phyloP scores from a whole-genome alignment of 2,888 invertebrate genomes.

The Eurytoma adleriae region DNA sequence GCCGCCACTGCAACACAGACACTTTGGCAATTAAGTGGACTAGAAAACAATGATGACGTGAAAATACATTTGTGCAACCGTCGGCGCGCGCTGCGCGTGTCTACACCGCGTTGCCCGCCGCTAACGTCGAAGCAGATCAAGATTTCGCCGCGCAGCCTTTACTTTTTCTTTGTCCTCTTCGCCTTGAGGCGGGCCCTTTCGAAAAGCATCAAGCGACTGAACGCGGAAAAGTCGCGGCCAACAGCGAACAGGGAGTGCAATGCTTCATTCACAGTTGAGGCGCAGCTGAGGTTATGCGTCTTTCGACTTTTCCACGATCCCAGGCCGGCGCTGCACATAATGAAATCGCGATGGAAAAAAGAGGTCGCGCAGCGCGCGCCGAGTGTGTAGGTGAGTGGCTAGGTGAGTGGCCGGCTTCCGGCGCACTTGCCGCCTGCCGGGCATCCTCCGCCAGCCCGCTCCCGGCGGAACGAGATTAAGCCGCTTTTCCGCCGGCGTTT shows the following conservation, averaged over 20 bases:
- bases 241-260: constrained; percentile 24
- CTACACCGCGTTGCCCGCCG: not conserved
- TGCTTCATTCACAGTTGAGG: constrained; percentile 10
- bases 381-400: too few relatives aligned
- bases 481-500: not conserved
- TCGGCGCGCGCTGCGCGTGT: not conserved
- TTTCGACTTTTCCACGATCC: constrained; percentile 45
- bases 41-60: constrained; percentile 52
- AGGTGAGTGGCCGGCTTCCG: constrained; percentile 37
- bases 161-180: not conserved
- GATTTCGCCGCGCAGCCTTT: constrained; percentile 29
- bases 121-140: constrained; percentile 3
- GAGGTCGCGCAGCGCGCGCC: constrained; percentile 4
- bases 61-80: constrained; percentile 37
- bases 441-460: constrained; percentile 8
- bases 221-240: not conserved
- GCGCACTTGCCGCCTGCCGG: constrained; percentile 23
- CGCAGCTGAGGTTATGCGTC: constrained; percentile 29
- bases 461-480: constrained; percentile 18
- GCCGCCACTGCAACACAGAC: not conserved
- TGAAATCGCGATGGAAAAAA: constrained; percentile 43
- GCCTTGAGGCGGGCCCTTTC: constrained; percentile 23
- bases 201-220: constrained; percentile 35
- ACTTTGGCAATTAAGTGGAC: constrained; percentile 54
- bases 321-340: constrained; percentile 13